Conservation (phyloP, 2,888 invertebrate genomes). For the Parapristionchus giblindavisi region DNA sequence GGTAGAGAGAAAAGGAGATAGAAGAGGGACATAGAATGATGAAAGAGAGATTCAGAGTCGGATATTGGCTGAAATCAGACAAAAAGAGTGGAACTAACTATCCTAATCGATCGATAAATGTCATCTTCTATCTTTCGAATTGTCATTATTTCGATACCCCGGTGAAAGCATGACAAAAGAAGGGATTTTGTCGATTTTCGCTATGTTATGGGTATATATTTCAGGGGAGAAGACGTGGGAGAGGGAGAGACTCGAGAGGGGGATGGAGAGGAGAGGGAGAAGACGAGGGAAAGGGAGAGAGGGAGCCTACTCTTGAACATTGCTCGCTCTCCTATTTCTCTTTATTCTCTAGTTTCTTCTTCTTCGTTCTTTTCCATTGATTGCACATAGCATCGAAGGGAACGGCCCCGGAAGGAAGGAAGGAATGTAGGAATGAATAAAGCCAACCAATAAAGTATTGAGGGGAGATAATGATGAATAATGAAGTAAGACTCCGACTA, state of each 20-base stretch:
- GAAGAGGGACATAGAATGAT: not conserved
- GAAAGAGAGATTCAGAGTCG: not conserved
- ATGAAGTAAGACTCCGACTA: no score
- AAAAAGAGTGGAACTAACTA: no score
- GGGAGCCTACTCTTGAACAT: not conserved
- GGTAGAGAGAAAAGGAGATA: not conserved
- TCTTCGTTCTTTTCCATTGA: not conserved
- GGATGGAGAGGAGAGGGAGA: not conserved
- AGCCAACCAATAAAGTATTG: not conserved
- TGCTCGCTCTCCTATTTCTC: not conserved
- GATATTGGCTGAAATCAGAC: not conserved
- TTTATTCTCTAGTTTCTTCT: not conserved
- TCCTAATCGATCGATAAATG: no score
- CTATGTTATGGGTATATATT: no score
- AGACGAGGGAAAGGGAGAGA: constrained; percentile 5
- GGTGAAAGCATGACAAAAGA: no score
- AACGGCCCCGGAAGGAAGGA: not conserved
- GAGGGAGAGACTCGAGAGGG: no score
- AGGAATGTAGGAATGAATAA: not conserved
- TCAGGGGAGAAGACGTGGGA: no score
- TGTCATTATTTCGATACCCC: no score
- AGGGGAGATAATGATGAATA: not conserved
- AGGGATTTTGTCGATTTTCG: no score
- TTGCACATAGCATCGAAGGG: not conserved
- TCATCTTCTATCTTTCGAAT: no score